A percentile compares a stretch with the other conserved stretches of the same genome.
Evolutionary conservation across 2,797 vertebrate genomes (phyloP).

Genomic region (Falco peregrinus): DNA sequence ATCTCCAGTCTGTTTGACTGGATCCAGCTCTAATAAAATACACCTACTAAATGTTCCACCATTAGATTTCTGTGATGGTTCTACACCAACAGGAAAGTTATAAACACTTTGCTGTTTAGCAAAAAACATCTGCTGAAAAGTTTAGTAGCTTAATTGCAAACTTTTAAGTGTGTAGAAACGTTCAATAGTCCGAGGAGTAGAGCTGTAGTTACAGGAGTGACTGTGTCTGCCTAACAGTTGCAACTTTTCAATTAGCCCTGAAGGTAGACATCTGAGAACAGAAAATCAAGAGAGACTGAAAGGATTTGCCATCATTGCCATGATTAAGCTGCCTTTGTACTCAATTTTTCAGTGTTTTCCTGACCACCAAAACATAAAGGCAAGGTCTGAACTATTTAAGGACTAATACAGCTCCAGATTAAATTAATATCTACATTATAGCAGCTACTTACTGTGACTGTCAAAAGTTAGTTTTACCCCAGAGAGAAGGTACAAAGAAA

Average conservation of each 20-base stretch:
- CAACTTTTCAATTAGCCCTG: slow-evolving; percentile 39
- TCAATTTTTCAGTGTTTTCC: slow-evolving; percentile 57
- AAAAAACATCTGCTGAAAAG: slow-evolving; percentile 48
- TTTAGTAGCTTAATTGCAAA: not conserved
- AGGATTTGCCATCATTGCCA: slow-evolving; percentile 33
- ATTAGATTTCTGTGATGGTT: not conserved
- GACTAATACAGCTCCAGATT: slow-evolving; percentile 63
- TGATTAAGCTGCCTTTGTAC: slow-evolving; percentile 42
- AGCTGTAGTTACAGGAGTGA: not conserved
- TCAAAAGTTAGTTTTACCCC: slow-evolving; percentile 65
- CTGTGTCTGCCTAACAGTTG: not conserved
- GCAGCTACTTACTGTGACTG: slow-evolving; percentile 57
- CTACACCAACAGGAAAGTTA: not conserved
- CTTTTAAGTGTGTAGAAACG: not conserved
- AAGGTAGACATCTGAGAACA: not conserved
- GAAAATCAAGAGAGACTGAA: not conserved
- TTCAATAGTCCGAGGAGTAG: not conserved
- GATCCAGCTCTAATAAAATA: slow-evolving; percentile 30
- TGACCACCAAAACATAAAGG: slow-evolving; percentile 45
- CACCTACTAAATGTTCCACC: not conserved
- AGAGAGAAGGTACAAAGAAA: slow-evolving; percentile 68
- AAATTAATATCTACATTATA: slow-evolving; percentile 65
- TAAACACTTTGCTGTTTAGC: slow-evolving; percentile 14
- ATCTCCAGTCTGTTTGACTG: not conserved
- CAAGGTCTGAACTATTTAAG: slow-evolving; percentile 59